A percentile compares a stretch with the other conserved stretches of the same genome.
Conservation (phyloP, 2,113 vertebrate genomes). For the Chaetodon auriga region DNA sequence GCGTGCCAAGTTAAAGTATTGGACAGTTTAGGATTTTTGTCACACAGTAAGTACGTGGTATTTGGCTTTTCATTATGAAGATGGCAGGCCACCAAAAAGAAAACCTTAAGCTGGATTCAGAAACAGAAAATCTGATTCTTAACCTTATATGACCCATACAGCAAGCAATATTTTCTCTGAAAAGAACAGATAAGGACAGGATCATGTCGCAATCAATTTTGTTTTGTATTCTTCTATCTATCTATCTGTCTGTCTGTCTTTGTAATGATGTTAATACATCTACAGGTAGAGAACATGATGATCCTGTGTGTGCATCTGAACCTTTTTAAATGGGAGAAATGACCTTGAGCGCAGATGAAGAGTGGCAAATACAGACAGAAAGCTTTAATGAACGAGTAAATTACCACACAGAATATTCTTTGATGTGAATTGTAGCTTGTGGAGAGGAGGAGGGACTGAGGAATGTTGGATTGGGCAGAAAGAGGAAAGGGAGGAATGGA, state of each 20-base stretch:
- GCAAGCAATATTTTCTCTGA: not conserved
- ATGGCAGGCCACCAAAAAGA: not conserved
- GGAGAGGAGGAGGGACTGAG: slow-evolving; percentile 16
- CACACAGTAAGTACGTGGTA: not conserved
- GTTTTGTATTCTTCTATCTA: not conserved
- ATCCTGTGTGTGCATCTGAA: not conserved
- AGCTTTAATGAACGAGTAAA: slow-evolving; percentile 34
- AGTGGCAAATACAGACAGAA: slow-evolving; percentile 10
- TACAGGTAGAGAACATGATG: not conserved
- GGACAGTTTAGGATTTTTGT: not conserved
- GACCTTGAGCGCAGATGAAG: slow-evolving; percentile 23
- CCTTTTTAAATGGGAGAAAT: slow-evolving; percentile 15
- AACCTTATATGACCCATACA: not conserved
- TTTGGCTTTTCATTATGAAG: slow-evolving; percentile 2
- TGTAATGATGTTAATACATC: not conserved
- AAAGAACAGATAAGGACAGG: not conserved
- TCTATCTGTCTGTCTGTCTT: not conserved
- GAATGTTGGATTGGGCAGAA: slow-evolving; percentile 36
- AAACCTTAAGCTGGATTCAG: slow-evolving; percentile 1
- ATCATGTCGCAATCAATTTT: not conserved
- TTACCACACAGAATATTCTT: slow-evolving; percentile 42
- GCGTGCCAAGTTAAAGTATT: not conserved
- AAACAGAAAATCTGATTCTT: not conserved
- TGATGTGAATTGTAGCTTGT: slow-evolving; percentile 43
- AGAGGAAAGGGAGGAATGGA: slow-evolving; percentile 54